Base-by-base conservation (phyloP, 2,797 vertebrate species). In the Lepus oiostolus region DNA sequence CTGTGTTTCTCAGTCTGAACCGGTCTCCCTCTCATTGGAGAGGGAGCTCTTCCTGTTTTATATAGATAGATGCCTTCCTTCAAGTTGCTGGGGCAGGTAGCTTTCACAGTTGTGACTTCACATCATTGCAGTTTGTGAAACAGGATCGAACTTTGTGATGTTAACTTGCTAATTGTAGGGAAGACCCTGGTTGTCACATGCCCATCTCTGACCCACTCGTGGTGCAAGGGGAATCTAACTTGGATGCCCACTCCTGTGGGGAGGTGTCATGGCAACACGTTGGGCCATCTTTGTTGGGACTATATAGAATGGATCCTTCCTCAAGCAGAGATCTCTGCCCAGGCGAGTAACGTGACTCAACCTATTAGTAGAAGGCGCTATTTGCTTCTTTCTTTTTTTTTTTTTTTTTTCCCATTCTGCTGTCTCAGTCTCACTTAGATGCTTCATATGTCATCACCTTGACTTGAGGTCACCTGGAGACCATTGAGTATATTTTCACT, bases 351-450 rank as follows among this genome's bases (percentile, higher is more conserved):
- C 38, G 32, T n/a, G 77, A 75, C 32, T 50, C 1, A 47, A 28
- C 1, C 3, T 93, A 2, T 83, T 67, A 54, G 38, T 68, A 21
- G 83, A 86, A 88, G 22, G 22, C 58, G 24, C 10, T 60, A 2
- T 21, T 75, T 47, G 38, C 21, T 93, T 72, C 10, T 67, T 11
- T 71, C 28, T 65, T 22, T 68, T 91, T 70, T 7, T 8, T 6
- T 93, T 72, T 12, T 67, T 11, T 71, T n/a, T 65, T 22, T 68
- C 5, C 8, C 42, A 47, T 9, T 90, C 77, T 67, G 30, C 35
- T 17, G 30, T n/a, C 82, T 93, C 76, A 92, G 88, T 95, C 88
- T 84, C 68, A 35, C 58, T 81, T 65, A 50, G 80, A 26, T 93
- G n/a, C 35, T 82, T 85, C 52, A 82, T 63, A 65, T 91, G 32